A percentile compares a stretch with the other conserved stretches of the same genome.
phyloP scores from a whole-genome alignment of 1,140 invertebrate genomes.

The Linepithema humile region DNA sequence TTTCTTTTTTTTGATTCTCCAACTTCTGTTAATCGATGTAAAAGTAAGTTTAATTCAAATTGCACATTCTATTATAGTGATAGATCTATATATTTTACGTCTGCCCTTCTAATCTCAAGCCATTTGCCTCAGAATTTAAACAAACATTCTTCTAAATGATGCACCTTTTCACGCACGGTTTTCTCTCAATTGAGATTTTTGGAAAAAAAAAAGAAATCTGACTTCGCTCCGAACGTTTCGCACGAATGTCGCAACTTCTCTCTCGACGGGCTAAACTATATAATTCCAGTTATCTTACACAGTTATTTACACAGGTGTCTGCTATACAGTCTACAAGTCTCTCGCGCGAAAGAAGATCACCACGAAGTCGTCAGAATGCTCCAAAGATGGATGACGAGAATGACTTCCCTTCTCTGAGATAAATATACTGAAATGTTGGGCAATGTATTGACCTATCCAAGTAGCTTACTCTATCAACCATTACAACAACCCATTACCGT shows the following conservation, averaged over 20 bases:
- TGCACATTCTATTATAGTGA: not conserved
- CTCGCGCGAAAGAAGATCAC: slow-evolving; percentile 79
- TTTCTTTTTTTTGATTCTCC: not conserved
- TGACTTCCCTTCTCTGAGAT: slow-evolving; percentile 96
- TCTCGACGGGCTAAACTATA: not conserved
- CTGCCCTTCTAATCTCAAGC: not conserved
- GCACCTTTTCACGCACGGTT: not conserved
- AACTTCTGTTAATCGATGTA: not conserved
- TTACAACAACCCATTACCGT: slow-evolving; percentile 70
- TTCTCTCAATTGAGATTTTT: not conserved
- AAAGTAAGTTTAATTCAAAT: not conserved
- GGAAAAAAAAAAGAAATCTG: not conserved
- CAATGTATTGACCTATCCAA: too few relatives aligned
- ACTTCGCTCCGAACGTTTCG: not conserved
- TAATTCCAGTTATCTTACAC: slow-evolving; percentile 25
- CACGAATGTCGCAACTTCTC: not conserved
- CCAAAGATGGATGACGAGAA: slow-evolving; percentile 98
- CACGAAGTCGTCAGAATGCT: slow-evolving; percentile 86
- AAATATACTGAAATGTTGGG: too few relatives aligned
- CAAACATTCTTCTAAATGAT: not conserved
- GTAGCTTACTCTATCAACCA: slow-evolving; percentile 63
- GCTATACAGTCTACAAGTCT: not conserved
- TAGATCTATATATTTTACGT: not conserved
- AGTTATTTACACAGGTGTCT: slow-evolving; percentile 13
- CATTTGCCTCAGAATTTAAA: not conserved